Percentiles rank a stretch among this genome's conserved stretches.
phyloP scores from a whole-genome alignment of 2,888 invertebrate genomes.

The Pteria penguin region DNA sequence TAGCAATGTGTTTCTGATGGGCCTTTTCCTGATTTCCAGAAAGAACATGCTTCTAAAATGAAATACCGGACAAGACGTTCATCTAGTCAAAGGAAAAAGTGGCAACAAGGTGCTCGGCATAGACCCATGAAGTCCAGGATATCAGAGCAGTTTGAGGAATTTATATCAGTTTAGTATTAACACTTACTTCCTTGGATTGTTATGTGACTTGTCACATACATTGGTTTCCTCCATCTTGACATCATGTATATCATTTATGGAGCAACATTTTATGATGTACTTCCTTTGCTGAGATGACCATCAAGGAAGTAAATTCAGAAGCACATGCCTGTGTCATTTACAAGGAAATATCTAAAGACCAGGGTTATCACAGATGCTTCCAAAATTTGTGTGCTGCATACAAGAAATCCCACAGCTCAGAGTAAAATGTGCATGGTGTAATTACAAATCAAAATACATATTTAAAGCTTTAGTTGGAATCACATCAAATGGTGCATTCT shows the following conservation, averaged over 20 bases:
- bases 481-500: conserved; percentile 15
- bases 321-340: conserved; percentile 5
- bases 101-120: neutral
- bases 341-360: neutral
- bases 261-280: neutral
- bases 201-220: neutral
- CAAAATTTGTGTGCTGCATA: too few species aligned
- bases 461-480: conserved; percentile 39
- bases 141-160: neutral
- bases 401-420: neutral
- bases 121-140: neutral
- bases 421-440: conserved; percentile 26
- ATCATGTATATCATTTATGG: neutral
- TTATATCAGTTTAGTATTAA: neutral
- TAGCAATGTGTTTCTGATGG: conserved; percentile 1
- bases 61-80: neutral
- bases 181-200: neutral
- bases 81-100: neutral
- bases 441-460: conserved; percentile 36
- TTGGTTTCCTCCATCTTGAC: neutral
- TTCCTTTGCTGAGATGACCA: neutral
- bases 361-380: neutral
- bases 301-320: neutral
- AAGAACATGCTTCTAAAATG: neutral
- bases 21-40: neutral